Conservation (phyloP, 2,797 vertebrate species). For the Lutjanus argentimaculatus region DNA sequence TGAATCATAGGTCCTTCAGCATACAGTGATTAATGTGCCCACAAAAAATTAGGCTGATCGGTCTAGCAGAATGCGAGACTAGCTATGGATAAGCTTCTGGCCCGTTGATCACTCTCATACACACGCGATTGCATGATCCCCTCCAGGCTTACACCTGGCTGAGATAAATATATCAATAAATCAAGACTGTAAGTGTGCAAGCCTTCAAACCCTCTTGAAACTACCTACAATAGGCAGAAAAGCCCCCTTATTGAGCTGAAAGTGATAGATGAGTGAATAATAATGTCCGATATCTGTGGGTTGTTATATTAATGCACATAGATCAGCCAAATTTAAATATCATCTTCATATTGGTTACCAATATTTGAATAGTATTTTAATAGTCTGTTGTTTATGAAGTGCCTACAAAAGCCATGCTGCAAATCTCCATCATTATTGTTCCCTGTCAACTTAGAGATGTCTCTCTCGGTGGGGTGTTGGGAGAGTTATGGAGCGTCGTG, state of each 20-base stretch:
- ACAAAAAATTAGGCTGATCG: no score
- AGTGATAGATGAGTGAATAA: background rate
- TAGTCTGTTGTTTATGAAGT: conserved; percentile 68
- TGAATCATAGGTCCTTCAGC: no score
- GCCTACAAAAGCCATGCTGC: conserved; percentile 44
- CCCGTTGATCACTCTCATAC: no score
- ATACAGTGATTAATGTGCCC: no score
- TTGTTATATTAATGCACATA: conserved; percentile 45
- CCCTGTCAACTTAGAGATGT: conserved; percentile 61
- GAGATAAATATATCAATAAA: background rate
- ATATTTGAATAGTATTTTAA: conserved; percentile 62
- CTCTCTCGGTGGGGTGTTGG: conserved; percentile 60
- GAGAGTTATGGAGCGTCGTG: conserved; percentile 65
- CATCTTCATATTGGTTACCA: conserved; percentile 13
- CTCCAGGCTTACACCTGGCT: no score
- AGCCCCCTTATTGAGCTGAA: background rate
- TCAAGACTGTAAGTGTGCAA: background rate
- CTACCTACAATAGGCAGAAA: background rate
- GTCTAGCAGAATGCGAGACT: no score
- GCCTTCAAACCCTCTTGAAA: background rate
- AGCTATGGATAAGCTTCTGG: no score
- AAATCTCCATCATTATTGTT: conserved; percentile 73
- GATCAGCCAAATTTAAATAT: conserved; percentile 33
- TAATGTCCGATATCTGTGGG: conserved; percentile 17
- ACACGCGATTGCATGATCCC: no score